These are phyloP conservation scores for Dicyrtoma fusca DNA, from an alignment of 2,888 invertebrate genomes.

Conservation along the genomic window DNA sequence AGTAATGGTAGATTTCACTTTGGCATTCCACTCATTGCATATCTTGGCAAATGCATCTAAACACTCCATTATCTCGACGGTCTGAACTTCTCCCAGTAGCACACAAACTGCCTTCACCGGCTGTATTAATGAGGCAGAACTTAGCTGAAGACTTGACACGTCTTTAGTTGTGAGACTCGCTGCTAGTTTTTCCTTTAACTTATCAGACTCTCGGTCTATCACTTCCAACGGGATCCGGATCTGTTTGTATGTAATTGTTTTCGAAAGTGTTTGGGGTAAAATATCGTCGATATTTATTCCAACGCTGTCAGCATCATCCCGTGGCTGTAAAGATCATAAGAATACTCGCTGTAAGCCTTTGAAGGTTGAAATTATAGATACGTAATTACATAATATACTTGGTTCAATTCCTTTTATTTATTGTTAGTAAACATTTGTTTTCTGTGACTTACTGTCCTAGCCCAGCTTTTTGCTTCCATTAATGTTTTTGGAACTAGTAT, in stretches of 20 bases:
- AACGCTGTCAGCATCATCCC: conserved; percentile 79
- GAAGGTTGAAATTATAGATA: conserved; percentile 25
- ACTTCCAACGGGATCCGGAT: conserved; percentile 55
- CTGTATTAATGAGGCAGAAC: conserved; percentile 78
- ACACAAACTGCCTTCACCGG: conserved; percentile 92
- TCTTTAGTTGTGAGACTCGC: conserved; percentile 76
- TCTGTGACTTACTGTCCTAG: conserved; percentile 69
- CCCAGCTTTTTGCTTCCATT: conserved; percentile 69
- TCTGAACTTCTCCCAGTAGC: conserved; percentile 84
- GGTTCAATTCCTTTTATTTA: conserved; percentile 35
- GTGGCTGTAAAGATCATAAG: conserved; percentile 60
- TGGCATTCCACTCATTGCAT: conserved; percentile 59
- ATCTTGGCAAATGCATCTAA: conserved; percentile 69
- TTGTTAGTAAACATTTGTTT: conserved; percentile 15
- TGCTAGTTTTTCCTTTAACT: conserved; percentile 50
- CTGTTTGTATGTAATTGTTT: conserved; percentile 78
- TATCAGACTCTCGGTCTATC: conserved; percentile 52
- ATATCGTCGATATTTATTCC: conserved; percentile 77
- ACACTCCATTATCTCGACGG: conserved; percentile 79
- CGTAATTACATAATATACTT: conserved; percentile 34
- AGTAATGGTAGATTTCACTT: conserved; percentile 41
- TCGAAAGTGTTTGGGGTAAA: conserved; percentile 73
- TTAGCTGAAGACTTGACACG: conserved; percentile 65
- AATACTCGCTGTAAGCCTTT: no score
- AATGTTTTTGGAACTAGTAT: conserved; percentile 67